Evolutionary conservation across 2,113 vertebrate genomes (phyloP), one percentile per base, ranked within the genome.

Genomic region (Coturnix japonica): DNA sequence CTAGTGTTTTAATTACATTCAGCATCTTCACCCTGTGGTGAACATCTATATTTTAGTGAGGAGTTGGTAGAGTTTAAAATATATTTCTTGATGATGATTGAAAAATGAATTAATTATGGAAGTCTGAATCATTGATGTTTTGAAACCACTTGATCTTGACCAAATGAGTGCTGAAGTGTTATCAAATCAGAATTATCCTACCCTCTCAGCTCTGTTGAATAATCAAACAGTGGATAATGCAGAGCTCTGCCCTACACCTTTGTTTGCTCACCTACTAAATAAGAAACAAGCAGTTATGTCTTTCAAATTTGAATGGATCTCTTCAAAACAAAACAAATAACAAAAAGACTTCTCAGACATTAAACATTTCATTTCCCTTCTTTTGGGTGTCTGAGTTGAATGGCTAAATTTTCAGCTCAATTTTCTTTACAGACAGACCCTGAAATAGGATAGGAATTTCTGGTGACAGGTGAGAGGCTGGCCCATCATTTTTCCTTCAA

Each of bases 161-260:
- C 54, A 63, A 81, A 74, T 28, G 35, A 85, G 22, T 5, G 26
- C 25, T 71, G 3, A 46, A 73, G 21, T 25, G 23, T 25, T 47
- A 87, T 30, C 39, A 93, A 88, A 91, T 28, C 15, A 53, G 33
- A 74, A 71, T 64, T 85, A 72, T 53, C n/a, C 35, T 53, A 33
- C 26, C 8, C 25, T 1, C 4, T 51, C n/a, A 31, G 2, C 14
- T 46, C 37, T 37, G 2, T 23, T 25, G 61, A 84, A 56, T 60
- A 47, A 84, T 19, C 33, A 33, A 71, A 26, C 12, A 46, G 4
- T 39, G 57, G 60, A 57, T 21, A 53, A 79, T 4, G 11, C 26
- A 25, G 35, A 81, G 44, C 15, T 5, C 2, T 21, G 21, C 20
- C 39, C 56, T 35, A 7, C 41, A 46, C 28, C 46, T 89, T 84